These are phyloP conservation scores for Drosophila algonquin DNA, from an alignment of 2,888 invertebrate genomes.

Conservation along the genomic window DNA sequence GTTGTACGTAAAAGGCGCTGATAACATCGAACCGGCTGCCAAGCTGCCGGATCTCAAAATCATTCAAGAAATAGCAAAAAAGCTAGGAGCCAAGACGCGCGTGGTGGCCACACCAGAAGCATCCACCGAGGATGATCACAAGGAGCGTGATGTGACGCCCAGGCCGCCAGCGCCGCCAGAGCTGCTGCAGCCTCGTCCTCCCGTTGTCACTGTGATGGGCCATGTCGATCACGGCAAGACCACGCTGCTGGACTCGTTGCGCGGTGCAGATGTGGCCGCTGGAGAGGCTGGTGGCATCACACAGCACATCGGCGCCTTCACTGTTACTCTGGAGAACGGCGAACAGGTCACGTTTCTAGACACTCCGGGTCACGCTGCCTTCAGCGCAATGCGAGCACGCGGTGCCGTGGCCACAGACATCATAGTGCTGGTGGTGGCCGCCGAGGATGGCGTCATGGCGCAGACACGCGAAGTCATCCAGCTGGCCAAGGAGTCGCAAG, in stretches of 20 bases:
- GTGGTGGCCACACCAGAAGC: constrained; percentile 85
- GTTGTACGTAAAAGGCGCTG: constrained; percentile 87
- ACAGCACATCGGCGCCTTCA: constrained; percentile 99
- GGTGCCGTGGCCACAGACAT: constrained; percentile 98
- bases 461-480: constrained; percentile 96
- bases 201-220: constrained; percentile 99
- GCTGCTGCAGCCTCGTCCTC: constrained; percentile 90
- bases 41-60: constrained; percentile 87
- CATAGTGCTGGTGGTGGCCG: constrained; percentile 97
- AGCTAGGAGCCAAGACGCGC: constrained; percentile 87
- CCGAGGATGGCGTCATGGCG: constrained; percentile 99
- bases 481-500: constrained; percentile 93
- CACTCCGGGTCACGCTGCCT: constrained; percentile 99
- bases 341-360: constrained; percentile 96
- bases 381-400: constrained; percentile 95
- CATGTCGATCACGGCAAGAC: constrained; percentile 99
- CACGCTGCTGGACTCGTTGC: constrained; percentile 94
- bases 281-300: constrained; percentile 99
- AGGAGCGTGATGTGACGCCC: constrained; percentile 86
- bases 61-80: constrained; percentile 88
- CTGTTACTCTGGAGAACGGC: constrained; percentile 88
- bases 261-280: constrained; percentile 93
- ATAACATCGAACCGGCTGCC: constrained; percentile 85
- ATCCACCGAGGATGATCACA: constrained; percentile 60
- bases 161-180: constrained; percentile 88